Percentiles rank a stretch among this genome's conserved stretches.
phyloP scores from a whole-genome alignment of 1,140 invertebrate genomes.

The Zaprionus africanus region DNA sequence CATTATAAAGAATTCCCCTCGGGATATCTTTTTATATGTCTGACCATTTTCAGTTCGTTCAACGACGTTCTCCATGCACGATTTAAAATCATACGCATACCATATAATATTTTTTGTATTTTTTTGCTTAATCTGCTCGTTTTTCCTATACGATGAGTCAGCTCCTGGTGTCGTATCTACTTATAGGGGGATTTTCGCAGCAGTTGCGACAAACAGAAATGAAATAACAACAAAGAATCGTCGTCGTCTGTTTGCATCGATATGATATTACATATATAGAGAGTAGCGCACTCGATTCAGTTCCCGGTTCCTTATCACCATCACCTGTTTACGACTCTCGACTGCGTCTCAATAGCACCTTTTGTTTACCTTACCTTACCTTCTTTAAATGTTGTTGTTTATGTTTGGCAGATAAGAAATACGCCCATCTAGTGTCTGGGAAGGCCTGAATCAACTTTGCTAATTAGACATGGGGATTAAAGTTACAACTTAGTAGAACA shows the following conservation, averaged over 20 bases:
- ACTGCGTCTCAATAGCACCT: slow-evolving; percentile 25
- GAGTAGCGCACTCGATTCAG: neutral
- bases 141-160: slow-evolving; percentile 36
- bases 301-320: slow-evolving; percentile 33
- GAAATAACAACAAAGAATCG: slow-evolving; percentile 19
- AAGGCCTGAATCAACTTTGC: neutral
- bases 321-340: slow-evolving; percentile 22
- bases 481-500: neutral
- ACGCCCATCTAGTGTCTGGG: slow-evolving; percentile 4
- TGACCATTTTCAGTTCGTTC: slow-evolving; percentile 10
- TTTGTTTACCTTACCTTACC: slow-evolving; percentile 25
- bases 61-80: slow-evolving; percentile 21
- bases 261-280: neutral
- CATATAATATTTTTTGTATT: neutral
- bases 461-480: neutral
- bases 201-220: neutral
- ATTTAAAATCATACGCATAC: slow-evolving; percentile 10
- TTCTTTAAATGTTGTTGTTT: slow-evolving; percentile 26
- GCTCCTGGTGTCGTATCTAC: slow-evolving; percentile 21
- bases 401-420: slow-evolving; percentile 22
- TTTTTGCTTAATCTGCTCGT: slow-evolving; percentile 34
- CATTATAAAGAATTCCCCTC: neutral
- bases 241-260: slow-evolving; percentile 9
- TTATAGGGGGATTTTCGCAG: slow-evolving; percentile 34
- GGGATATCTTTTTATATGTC: neutral